Conservation (phyloP, 2,113 vertebrate genomes). For the Nymphicus hollandicus region DNA sequence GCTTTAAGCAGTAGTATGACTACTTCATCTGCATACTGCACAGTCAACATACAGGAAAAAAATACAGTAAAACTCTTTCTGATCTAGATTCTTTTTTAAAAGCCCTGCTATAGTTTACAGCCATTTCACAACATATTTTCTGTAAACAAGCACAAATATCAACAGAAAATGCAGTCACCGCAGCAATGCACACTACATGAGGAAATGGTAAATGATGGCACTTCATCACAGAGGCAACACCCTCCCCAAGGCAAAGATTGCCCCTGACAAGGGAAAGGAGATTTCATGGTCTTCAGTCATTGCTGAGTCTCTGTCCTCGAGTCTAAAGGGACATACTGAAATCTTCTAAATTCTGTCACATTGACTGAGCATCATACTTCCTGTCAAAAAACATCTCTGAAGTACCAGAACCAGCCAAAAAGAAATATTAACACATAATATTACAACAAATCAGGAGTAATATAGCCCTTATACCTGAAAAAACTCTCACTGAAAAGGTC, state of each 20-base stretch:
- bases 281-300: neutral
- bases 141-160: neutral
- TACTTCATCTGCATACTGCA: neutral
- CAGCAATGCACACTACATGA: rapidly evolving
- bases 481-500: neutral
- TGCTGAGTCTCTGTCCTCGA: neutral
- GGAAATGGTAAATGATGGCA: neutral
- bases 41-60: neutral
- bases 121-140: neutral
- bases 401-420: neutral
- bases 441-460: neutral
- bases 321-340: neutral
- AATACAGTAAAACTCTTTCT: neutral
- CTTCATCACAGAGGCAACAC: neutral
- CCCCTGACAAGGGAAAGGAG: neutral
- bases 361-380: neutral
- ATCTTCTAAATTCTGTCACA: neutral
- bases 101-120: neutral
- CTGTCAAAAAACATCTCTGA: neutral
- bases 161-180: rapidly evolving
- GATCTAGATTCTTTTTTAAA: neutral
- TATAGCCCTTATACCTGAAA: neutral
- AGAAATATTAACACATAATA: neutral
- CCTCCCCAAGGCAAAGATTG: neutral
- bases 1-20: neutral